phyloP scores from a whole-genome alignment of 2,797 vertebrate genomes.

The Bradypus variegatus region DNA sequence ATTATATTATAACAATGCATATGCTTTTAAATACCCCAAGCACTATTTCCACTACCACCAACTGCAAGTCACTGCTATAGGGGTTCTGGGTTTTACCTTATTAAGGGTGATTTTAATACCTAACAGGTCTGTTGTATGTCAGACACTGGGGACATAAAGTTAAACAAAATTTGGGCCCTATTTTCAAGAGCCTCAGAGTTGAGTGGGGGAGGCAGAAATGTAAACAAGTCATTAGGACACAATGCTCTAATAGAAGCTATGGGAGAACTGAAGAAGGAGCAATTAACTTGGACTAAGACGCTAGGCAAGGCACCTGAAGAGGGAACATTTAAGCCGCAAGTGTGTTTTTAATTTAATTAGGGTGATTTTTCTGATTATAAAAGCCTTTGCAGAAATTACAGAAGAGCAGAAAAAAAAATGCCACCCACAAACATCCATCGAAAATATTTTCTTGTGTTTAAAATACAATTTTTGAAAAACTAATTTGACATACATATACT shows the following conservation, averaged over 20 bases:
- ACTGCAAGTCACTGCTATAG: neutral
- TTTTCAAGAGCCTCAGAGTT: neutral
- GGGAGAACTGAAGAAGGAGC: neutral
- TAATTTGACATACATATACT: neutral
- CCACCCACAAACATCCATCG: neutral
- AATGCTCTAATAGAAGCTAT: neutral
- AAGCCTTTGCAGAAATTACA: neutral
- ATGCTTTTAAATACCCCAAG: neutral
- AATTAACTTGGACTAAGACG: neutral
- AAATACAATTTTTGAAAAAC: neutral
- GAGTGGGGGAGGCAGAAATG: neutral
- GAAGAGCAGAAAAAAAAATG: neutral
- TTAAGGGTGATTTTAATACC: slow-evolving; percentile 5
- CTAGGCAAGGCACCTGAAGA: neutral
- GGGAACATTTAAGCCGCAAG: neutral
- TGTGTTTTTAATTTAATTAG: neutral
- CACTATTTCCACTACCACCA: neutral
- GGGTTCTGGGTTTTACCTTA: neutral
- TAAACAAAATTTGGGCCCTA: slow-evolving; percentile 10
- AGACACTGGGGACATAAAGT: neutral
- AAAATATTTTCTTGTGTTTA: slow-evolving; percentile 30
- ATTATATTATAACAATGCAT: neutral
- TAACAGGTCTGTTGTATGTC: neutral
- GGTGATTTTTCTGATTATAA: slow-evolving; percentile 6
- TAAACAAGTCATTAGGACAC: slow-evolving; percentile 17